Evolutionary conservation across 2,888 invertebrate genomes (phyloP), one percentile per base, ranked within the genome.

Genomic region (Gnatocerus cornutus): DNA sequence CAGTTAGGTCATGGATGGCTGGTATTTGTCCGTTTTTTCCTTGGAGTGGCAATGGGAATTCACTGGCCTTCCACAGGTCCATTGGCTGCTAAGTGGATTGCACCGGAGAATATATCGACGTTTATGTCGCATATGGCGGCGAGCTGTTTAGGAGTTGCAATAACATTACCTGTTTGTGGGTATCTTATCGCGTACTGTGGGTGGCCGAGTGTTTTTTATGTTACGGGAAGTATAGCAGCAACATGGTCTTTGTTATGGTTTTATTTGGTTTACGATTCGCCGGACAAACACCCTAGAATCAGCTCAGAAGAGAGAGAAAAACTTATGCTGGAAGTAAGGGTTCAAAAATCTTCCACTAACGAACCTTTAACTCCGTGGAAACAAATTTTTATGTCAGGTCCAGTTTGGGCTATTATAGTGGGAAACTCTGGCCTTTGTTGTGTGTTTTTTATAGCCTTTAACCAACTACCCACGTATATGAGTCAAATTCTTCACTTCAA

Each of bases 181-280:
- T 41, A 16, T 27, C 10, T 62, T 1, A 62, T 62, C 5, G 37
- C 48, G 7, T 10, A 50, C 21, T 43, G 30, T 0, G 95, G 95
- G 6, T 96, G 96, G 96, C 91, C 93, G 75, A 93, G 93, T 0
- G 93, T 94, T 13, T 96, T 96, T 87, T 96, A 96, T 83, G 88
- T 93, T 71, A 94, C 94, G 68, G 92, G 91, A 77, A 87, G 87
- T 45, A 87, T 93, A 73, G 93, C 93, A 1, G 82, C 93, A 58
- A 78, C 91, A 71, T 96, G 96, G 96, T 92, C 93, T 3, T 81
- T 91, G 63, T 86, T 89, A 4, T 94, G 94, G 94, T 92, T 93
- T 85, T 86, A 90, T 0, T 87, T 94, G 37, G 89, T 94, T 2
- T 93, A 90, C 83, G 93, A 94, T 81, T 89, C 92, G 0, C 95